These are phyloP conservation scores for Pitta sordida DNA, from an alignment of 2,113 vertebrate genomes.

Conservation along the genomic window DNA sequence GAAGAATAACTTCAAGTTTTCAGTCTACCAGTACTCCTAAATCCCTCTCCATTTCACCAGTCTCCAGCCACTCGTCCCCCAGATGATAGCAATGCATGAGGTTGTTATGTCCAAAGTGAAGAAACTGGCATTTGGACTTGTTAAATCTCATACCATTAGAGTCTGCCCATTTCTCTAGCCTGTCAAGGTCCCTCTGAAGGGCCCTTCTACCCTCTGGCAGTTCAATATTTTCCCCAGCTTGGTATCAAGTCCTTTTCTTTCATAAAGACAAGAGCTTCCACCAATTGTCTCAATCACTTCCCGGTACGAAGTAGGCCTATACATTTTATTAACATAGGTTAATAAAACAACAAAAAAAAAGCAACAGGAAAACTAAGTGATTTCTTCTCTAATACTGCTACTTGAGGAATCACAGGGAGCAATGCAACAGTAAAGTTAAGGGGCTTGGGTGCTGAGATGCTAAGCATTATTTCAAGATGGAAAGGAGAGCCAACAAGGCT, in stretches of 20 bases:
- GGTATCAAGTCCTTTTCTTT: neutral
- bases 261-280: neutral
- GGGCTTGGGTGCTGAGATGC: neutral
- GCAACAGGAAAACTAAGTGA: neutral
- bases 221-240: no score
- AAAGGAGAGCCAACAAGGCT: neutral
- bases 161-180: no score
- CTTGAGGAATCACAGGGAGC: neutral
- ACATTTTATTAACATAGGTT: neutral
- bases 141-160: no score
- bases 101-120: no score
- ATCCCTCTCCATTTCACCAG: no score
- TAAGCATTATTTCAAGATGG: neutral
- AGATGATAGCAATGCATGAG: no score
- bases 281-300: neutral
- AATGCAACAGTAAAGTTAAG: neutral
- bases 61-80: no score
- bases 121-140: no score
- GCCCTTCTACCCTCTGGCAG: no score
- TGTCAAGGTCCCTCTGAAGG: no score
- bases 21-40: no score
- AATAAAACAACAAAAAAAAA: neutral
- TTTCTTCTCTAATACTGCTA: neutral
- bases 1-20: no score
- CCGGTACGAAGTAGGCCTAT: neutral